These are phyloP conservation scores for Myripristis jacobus DNA, from an alignment of 2,797 vertebrate species.

Conservation along the genomic window DNA sequence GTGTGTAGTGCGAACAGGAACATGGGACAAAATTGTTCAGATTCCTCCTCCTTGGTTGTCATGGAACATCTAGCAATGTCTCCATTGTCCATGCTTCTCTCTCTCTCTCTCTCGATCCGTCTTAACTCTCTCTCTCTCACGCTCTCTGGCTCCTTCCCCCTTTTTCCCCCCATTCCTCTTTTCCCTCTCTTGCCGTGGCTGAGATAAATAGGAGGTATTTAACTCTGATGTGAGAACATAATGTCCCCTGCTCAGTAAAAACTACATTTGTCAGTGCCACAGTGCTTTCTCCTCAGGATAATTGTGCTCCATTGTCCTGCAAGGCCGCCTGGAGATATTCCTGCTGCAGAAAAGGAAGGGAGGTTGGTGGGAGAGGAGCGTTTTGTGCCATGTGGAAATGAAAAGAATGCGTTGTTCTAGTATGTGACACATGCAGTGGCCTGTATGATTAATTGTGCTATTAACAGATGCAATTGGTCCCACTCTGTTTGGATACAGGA, in stretches of 20 bases:
- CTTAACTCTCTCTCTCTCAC: conserved; percentile 53
- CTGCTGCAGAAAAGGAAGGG: conserved; percentile 65
- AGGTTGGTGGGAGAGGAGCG: conserved; percentile 63
- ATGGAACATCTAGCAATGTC: conserved; percentile 77
- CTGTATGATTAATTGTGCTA: conserved; percentile 75
- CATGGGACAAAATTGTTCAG: conserved; percentile 64
- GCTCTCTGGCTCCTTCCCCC: conserved; percentile 51
- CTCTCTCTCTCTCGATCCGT: conserved; percentile 19
- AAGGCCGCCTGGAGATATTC: conserved; percentile 78
- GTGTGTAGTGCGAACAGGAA: conserved; percentile 63
- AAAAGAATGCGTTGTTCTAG: conserved; percentile 70
- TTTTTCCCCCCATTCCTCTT: conserved; percentile 43
- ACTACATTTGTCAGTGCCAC: conserved; percentile 86
- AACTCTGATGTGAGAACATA: conserved; percentile 81
- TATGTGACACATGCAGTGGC: conserved; percentile 65
- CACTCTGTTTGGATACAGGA: conserved; percentile 44
- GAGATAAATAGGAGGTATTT: conserved; percentile 84
- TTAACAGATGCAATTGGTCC: conserved; percentile 64
- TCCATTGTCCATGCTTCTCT: conserved; percentile 57
- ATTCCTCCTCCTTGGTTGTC: conserved; percentile 77
- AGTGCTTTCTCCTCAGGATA: conserved; percentile 78
- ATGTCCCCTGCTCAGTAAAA: conserved; percentile 82
- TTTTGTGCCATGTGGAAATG: conserved; percentile 67
- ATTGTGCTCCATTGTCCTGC: conserved; percentile 81
- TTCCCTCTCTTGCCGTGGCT: conserved; percentile 55